Evolutionary conservation across 2,888 invertebrate species (phyloP).

Genomic region (Pecten maximus): DNA sequence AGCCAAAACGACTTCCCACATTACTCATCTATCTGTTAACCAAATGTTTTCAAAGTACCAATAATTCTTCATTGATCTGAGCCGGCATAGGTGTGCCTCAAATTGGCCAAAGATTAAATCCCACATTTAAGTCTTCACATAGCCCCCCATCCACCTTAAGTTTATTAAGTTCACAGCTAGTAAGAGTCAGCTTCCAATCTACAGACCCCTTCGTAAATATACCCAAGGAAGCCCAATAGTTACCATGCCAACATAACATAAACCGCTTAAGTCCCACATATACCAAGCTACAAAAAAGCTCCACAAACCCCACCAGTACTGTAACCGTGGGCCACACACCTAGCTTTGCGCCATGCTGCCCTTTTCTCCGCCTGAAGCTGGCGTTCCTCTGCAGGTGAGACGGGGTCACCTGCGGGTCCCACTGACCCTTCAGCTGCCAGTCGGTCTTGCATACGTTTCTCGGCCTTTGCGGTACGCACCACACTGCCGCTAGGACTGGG

Average conservation of each 20-base stretch:
- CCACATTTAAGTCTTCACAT: not conserved
- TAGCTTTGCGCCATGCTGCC: constrained; percentile 77
- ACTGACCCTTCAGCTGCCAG: constrained; percentile 51
- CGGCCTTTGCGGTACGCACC: constrained; percentile 71
- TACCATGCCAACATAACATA: too few relatives aligned
- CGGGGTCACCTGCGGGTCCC: constrained; percentile 51
- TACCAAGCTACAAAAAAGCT: not conserved
- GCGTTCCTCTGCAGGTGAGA: constrained; percentile 70
- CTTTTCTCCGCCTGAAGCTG: constrained; percentile 75
- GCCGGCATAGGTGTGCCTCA: too few relatives aligned
- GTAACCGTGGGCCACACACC: constrained; percentile 64
- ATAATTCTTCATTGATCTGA: too few relatives aligned
- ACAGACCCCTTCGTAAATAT: too few relatives aligned
- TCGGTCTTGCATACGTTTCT: constrained; percentile 65
- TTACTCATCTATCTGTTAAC: too few relatives aligned
- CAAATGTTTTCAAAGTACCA: too few relatives aligned
- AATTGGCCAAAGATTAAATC: too few relatives aligned
- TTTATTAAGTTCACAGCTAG: too few relatives aligned
- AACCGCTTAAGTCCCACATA: not conserved
- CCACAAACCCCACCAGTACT: constrained; percentile 16
- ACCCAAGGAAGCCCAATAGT: too few relatives aligned
- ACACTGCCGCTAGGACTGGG: constrained; percentile 59
- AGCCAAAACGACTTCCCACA: too few relatives aligned
- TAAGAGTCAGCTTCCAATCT: too few relatives aligned
- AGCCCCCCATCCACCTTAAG: not conserved